Evolutionary conservation across 2,113 vertebrate species (phyloP), one percentile per base, ranked within the genome.

Genomic region (Electrona antarctica): DNA sequence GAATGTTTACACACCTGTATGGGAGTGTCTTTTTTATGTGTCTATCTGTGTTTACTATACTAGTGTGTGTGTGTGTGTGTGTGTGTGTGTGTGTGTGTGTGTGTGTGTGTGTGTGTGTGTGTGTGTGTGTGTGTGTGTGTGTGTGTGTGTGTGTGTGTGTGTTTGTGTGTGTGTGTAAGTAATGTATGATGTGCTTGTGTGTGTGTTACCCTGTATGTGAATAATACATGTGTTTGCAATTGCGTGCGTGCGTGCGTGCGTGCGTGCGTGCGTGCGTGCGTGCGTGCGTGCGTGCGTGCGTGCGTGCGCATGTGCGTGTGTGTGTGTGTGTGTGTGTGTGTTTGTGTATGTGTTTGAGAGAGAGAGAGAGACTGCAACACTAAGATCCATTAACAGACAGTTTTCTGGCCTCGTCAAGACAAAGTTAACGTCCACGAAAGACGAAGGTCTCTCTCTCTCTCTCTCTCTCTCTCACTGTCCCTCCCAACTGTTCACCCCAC

Each of bases 351-450:
- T 67, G 69, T 48, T 10, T 75, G 50, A 78, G 65, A 73, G 50
- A 68, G 49, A 68, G 29, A 12, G 59, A 74, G 64, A 33, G 57
- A 55, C 67, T 80, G 73, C 72, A 60, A 66, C 56, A 76, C 51
- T 55, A 68, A 71, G 74, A 85, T 77, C 73, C 28, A 63, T 64
- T 79, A 77, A 78, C 59, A 47, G 49, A 71, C 67, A 54, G 79
- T 67, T 76, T 76, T 81, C 79, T 61, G 78, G 71, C 75, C 70
- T 76, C 78, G 58, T 73, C 45, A 71, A 82, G 75, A 68, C 69
- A 77, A 86, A 73, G 77, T 74, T 78, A 65, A 73, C 29, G 79
- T 86, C 82, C 80, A 68, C 15, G 15, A 73, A 66, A 76, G 78
- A 76, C 69, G 47, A 68, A 82, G 77, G 33, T 41, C 3, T 41